A percentile compares a stretch with the other conserved stretches of the same genome.
These are phyloP conservation scores for Bubo blakistoni DNA, from an alignment of 2,113 vertebrate genomes.

Conservation along the genomic window DNA sequence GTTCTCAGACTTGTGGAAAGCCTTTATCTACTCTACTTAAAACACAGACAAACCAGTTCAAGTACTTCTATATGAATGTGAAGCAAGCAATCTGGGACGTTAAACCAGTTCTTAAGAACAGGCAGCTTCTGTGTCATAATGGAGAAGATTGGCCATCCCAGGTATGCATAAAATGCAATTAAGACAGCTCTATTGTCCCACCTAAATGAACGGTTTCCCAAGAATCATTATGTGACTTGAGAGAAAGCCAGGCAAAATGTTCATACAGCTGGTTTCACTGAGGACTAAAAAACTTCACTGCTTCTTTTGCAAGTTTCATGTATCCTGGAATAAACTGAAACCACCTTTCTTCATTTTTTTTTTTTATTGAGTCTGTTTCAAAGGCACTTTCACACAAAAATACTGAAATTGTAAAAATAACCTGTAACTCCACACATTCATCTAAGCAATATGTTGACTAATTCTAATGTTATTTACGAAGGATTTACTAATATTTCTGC, in stretches of 20 bases:
- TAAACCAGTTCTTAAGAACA: conserved; percentile 22
- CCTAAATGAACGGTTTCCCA: neutral
- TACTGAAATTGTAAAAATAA: neutral
- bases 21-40: conserved; percentile 12
- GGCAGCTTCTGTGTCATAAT: neutral
- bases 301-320: neutral
- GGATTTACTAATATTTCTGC: neutral
- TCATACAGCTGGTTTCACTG: neutral
- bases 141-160: neutral
- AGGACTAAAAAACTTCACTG: neutral
- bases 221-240: neutral
- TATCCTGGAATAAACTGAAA: neutral
- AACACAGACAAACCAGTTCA: conserved; percentile 34
- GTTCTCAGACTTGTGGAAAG: conserved; percentile 1
- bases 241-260: neutral
- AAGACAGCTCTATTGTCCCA: neutral
- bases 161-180: neutral
- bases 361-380: neutral
- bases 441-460: neutral
- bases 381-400: neutral
- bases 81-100: neutral
- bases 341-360: neutral
- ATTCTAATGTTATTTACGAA: neutral
- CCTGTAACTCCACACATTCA: accelerated
- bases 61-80: neutral